Evolutionary conservation across 2,113 vertebrate species (phyloP).

Genomic region (Fulica atra): DNA sequence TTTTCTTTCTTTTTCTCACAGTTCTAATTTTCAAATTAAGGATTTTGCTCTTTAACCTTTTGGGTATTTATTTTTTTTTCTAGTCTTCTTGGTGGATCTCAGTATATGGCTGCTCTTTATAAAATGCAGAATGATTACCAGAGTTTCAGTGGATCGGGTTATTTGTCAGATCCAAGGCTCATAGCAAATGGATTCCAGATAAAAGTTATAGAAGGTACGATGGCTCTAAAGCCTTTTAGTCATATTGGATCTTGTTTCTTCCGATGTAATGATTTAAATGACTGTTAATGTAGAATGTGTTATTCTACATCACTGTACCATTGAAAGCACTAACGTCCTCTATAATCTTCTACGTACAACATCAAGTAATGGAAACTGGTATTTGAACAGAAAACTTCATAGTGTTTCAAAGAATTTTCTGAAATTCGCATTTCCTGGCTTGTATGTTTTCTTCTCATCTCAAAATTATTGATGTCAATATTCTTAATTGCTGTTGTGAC

Average conservation of each 20-base stretch:
- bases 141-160: slow-evolving; percentile 66
- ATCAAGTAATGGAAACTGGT: not conserved
- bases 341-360: not conserved
- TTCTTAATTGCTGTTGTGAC: not conserved
- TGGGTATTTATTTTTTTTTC: not conserved
- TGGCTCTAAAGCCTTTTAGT: not conserved
- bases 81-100: slow-evolving; percentile 83
- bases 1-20: not conserved
- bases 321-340: not conserved
- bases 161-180: slow-evolving; percentile 88
- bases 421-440: not conserved
- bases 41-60: not conserved
- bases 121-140: slow-evolving; percentile 82
- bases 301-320: not conserved
- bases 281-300: not conserved
- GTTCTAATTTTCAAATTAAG: not conserved
- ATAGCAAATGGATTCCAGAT: slow-evolving; percentile 92
- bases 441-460: not conserved
- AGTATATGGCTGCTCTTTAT: slow-evolving; percentile 81
- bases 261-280: not conserved
- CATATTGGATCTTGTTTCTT: not conserved
- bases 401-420: not conserved
- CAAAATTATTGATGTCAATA: not conserved
- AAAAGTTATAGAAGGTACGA: slow-evolving; percentile 86
- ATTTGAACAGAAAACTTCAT: not conserved